phyloP scores from a whole-genome alignment of 2,113 vertebrate species.

The Lophotis ruficrista region DNA sequence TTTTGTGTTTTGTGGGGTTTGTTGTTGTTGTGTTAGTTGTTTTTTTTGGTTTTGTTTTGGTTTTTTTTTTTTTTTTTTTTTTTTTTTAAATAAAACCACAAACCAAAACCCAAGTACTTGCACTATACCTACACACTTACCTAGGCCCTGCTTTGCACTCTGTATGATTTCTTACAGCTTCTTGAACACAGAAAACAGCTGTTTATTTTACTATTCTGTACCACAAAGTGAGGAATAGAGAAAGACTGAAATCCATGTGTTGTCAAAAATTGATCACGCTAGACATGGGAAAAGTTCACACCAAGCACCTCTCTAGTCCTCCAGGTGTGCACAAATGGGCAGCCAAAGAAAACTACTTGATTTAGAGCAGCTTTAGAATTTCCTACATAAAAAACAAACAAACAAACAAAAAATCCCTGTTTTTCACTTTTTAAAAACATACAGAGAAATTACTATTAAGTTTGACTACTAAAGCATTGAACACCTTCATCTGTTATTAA shows the following conservation, averaged over 20 bases:
- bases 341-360: background rate
- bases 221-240: accelerated
- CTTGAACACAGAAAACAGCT: background rate
- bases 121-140: background rate
- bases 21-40: background rate
- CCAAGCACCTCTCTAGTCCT: background rate
- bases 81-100: background rate
- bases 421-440: background rate
- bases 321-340: background rate
- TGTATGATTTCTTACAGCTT: background rate
- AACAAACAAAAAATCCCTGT: background rate
- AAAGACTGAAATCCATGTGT: background rate
- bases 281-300: background rate
- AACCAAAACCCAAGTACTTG: background rate
- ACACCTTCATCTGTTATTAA: background rate
- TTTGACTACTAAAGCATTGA: background rate
- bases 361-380: background rate
- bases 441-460: background rate
- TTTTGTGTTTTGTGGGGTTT: background rate
- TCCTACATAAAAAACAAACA: background rate
- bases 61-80: no score
- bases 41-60: no score
- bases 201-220: background rate
- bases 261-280: background rate
- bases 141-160: background rate